A percentile compares a stretch with the other conserved stretches of the same genome.
These are phyloP conservation scores for Oryzias curvinotus DNA, from an alignment of 2,113 vertebrate species.

Conservation along the genomic window DNA sequence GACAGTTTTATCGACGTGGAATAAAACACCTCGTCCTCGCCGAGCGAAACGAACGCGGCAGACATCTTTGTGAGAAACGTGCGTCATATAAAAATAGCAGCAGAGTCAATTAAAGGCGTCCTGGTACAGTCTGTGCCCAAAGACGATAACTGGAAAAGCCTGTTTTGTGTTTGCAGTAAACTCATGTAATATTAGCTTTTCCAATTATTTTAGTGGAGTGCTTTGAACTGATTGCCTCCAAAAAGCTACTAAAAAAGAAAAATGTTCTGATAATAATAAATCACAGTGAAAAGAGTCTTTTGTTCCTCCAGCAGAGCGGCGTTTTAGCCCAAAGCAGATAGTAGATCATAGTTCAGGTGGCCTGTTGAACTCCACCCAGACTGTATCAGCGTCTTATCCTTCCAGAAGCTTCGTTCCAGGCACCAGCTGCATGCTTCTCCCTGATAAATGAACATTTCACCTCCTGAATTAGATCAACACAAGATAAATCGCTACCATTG, in stretches of 20 bases:
- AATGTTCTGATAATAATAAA: conserved; percentile 33
- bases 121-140: neutral
- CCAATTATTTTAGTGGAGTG: neutral
- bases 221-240: neutral
- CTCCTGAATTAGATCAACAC: conserved; percentile 17
- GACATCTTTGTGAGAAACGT: conserved; percentile 1
- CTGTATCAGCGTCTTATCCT: conserved; percentile 63
- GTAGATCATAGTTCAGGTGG: conserved; percentile 61
- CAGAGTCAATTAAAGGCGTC: neutral
- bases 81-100: conserved; percentile 10
- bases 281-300: conserved; percentile 18
- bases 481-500: conserved; percentile 42
- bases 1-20: conserved; percentile 18
- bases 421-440: conserved; percentile 33
- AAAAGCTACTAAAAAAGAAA: conserved; percentile 13
- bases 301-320: conserved; percentile 21
- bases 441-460: conserved; percentile 62
- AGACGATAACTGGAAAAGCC: neutral
- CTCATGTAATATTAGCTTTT: neutral
- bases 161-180: neutral
- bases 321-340: conserved; percentile 35
- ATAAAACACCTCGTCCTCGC: conserved; percentile 12
- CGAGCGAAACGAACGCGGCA: conserved; percentile 14
- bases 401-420: conserved; percentile 42
- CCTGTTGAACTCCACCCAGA: conserved; percentile 64